These are phyloP conservation scores for Herpetotheres cachinnans DNA, from an alignment of 2,113 vertebrate genomes.

Conservation along the genomic window DNA sequence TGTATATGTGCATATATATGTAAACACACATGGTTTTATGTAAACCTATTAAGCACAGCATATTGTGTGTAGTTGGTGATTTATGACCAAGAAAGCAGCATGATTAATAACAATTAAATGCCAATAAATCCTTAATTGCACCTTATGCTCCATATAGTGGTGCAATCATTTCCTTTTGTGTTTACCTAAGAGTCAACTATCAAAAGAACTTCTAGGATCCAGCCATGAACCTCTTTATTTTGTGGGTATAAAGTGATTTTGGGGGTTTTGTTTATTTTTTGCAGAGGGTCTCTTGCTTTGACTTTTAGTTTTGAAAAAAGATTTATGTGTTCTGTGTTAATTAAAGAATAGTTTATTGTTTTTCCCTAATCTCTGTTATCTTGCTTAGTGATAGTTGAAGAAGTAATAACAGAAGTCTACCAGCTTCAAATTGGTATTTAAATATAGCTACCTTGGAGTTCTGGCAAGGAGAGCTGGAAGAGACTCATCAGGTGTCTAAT, in stretches of 20 bases:
- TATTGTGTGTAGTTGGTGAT: neutral
- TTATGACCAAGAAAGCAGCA: neutral
- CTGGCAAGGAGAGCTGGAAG: neutral
- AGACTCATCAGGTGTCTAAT: neutral
- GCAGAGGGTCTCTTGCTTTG: neutral
- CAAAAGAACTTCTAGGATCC: neutral
- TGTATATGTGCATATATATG: fast-evolving
- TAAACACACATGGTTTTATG: neutral
- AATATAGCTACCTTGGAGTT: neutral
- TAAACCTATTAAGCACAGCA: neutral
- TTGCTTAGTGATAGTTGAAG: neutral
- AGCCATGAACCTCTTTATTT: neutral
- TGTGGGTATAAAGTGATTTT: neutral
- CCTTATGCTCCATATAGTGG: neutral
- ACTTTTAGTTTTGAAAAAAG: neutral
- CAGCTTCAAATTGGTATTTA: neutral
- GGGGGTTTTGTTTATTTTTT: neutral
- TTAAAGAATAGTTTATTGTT: neutral
- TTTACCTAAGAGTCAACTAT: neutral
- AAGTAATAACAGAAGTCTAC: neutral
- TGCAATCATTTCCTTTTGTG: neutral
- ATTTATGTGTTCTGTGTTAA: neutral
- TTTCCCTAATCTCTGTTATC: neutral
- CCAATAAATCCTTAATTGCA: constrained; percentile 23
- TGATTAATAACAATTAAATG: constrained; percentile 25